A percentile compares a stretch with the other conserved stretches of the same genome.
These are phyloP conservation scores for Zhuqinia jingwanae DNA, from an alignment of 2,888 invertebrate genomes.

Conservation along the genomic window DNA sequence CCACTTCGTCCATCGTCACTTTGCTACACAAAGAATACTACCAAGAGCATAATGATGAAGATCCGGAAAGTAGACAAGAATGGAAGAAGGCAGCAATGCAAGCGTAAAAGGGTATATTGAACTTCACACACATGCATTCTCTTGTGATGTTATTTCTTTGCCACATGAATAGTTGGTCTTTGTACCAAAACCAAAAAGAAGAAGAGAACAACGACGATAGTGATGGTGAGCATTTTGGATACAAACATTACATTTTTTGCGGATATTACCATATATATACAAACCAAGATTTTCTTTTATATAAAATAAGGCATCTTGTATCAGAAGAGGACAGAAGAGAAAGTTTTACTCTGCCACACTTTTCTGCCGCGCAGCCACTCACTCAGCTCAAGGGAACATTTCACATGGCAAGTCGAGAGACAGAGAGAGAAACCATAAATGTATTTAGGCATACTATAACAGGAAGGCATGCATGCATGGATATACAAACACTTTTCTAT, in stretches of 20 bases:
- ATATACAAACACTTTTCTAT: background rate
- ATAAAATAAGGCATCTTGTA: too few relatives aligned
- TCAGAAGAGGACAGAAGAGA: background rate
- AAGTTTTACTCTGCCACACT: background rate
- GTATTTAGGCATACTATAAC: background rate
- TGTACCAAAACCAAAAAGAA: background rate
- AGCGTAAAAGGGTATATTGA: slow-evolving; percentile 33
- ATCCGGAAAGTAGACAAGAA: too few relatives aligned
- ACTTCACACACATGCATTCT: slow-evolving; percentile 13
- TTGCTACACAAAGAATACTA: background rate
- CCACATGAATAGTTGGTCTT: slow-evolving; percentile 3
- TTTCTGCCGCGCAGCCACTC: slow-evolving; percentile 33
- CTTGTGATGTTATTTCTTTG: background rate
- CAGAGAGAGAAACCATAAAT: too few relatives aligned
- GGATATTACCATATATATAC: background rate
- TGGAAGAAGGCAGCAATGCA: too few relatives aligned
- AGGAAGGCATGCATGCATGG: slow-evolving; percentile 1
- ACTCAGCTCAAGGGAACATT: slow-evolving; percentile 49
- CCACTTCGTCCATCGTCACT: background rate
- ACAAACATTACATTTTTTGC: slow-evolving; percentile 35
- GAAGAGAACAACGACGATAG: slow-evolving; percentile 33
- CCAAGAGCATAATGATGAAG: too few relatives aligned
- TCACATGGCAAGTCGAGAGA: slow-evolving; percentile 4
- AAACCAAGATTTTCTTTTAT: too few relatives aligned
- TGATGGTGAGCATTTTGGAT: slow-evolving; percentile 17